Percentiles rank a stretch among this genome's conserved stretches.
phyloP scores from a whole-genome alignment of 2,113 vertebrate genomes.

The Chloroceryle aenea region DNA sequence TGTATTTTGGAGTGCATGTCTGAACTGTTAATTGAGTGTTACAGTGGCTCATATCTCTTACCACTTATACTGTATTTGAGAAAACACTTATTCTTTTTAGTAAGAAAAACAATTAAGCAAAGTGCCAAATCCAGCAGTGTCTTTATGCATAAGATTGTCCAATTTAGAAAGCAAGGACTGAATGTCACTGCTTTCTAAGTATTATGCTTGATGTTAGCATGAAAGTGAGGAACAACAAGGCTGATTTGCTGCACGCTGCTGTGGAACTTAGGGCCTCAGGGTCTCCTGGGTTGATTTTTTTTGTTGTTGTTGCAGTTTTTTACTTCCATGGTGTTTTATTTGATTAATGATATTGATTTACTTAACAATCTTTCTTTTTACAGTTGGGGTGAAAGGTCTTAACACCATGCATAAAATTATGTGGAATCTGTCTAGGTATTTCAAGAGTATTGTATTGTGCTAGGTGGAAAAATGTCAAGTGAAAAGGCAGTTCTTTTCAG shows the following conservation, averaged over 20 bases:
- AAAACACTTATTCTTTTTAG: background rate
- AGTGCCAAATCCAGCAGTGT: slow-evolving; percentile 75
- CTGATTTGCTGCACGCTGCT: slow-evolving; percentile 3
- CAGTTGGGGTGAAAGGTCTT: slow-evolving; percentile 36
- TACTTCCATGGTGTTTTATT: slow-evolving; percentile 15
- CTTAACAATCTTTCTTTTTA: slow-evolving; percentile 32
- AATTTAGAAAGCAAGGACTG: background rate
- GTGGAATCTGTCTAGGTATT: slow-evolving; percentile 30
- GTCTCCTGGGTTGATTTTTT: background rate
- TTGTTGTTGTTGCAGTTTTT: background rate
- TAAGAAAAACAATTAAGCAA: slow-evolving; percentile 36
- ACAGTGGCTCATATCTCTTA: background rate
- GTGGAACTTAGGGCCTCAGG: background rate
- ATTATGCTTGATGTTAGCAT: background rate
- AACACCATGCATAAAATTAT: slow-evolving; percentile 30
- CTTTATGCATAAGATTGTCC: slow-evolving; percentile 14
- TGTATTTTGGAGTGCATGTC: slow-evolving; percentile 24
- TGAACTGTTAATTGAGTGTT: background rate
- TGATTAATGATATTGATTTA: slow-evolving; percentile 20
- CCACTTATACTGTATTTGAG: slow-evolving; percentile 34
- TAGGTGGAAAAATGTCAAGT: slow-evolving; percentile 25
- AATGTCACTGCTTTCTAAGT: background rate
- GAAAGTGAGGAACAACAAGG: background rate
- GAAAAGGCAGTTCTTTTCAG: background rate
- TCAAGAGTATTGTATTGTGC: slow-evolving; percentile 31